A percentile compares a stretch with the other conserved stretches of the same genome.
These are phyloP conservation scores for Microplitis manilae DNA, from an alignment of 2,888 invertebrate genomes.

Conservation along the genomic window DNA sequence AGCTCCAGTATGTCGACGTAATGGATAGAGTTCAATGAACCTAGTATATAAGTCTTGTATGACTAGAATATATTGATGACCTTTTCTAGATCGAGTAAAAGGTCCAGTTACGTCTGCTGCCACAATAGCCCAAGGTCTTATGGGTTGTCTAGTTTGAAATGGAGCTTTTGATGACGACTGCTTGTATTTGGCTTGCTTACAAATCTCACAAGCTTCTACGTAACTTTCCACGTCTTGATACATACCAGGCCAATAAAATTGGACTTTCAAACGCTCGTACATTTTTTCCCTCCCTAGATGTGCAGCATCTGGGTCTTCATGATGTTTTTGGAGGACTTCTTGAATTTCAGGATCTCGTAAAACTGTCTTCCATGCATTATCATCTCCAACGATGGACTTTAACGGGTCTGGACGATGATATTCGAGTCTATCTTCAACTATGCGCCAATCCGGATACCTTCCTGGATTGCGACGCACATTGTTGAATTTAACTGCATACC, in stretches of 20 bases:
- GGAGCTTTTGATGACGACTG: slow-evolving; percentile 31
- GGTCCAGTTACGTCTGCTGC: slow-evolving; percentile 39
- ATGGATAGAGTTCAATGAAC: slow-evolving; percentile 37
- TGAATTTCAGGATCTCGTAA: neutral
- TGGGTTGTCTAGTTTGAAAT: slow-evolving; percentile 22
- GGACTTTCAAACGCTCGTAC: slow-evolving; percentile 16
- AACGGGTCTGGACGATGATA: neutral
- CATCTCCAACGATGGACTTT: neutral
- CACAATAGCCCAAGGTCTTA: slow-evolving; percentile 39
- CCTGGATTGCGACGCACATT: neutral
- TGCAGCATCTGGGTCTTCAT: slow-evolving; percentile 28
- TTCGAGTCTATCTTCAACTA: neutral
- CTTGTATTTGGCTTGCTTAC: slow-evolving; percentile 39
- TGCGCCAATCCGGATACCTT: neutral
- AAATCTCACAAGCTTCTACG: slow-evolving; percentile 38
- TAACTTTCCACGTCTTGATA: slow-evolving; percentile 30
- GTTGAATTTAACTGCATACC: neutral
- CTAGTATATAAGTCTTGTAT: slow-evolving; percentile 42
- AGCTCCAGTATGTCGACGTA: slow-evolving; percentile 29
- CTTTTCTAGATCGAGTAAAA: slow-evolving; percentile 31
- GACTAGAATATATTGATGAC: slow-evolving; percentile 36
- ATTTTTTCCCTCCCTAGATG: slow-evolving; percentile 33
- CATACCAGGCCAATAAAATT: slow-evolving; percentile 34
- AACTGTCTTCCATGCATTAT: neutral
- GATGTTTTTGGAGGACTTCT: slow-evolving; percentile 24